Percentiles rank a stretch among this genome's conserved stretches.
These are phyloP conservation scores for Cryptus viduatorius DNA, from an alignment of 2,888 invertebrate species.

Conservation along the genomic window DNA sequence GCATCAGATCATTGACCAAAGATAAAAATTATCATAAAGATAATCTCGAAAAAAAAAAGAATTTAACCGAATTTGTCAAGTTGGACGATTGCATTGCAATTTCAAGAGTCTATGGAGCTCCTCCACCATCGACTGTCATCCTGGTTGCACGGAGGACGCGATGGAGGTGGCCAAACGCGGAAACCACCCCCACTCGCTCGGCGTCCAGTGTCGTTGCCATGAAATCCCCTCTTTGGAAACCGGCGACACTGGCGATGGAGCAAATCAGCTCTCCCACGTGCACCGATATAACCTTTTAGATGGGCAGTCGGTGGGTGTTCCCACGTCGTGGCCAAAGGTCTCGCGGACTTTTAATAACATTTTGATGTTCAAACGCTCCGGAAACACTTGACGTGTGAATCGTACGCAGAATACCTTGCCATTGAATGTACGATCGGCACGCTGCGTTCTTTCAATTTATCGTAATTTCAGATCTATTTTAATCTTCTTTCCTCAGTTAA, in stretches of 20 bases:
- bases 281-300: slow-evolving; percentile 56
- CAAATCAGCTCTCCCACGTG: slow-evolving; percentile 6
- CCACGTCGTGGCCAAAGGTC: slow-evolving; percentile 73
- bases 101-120: slow-evolving; percentile 66
- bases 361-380: slow-evolving; percentile 76
- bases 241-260: slow-evolving; percentile 29
- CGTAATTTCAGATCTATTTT: background rate
- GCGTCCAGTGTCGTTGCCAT: slow-evolving; percentile 38
- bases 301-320: slow-evolving; percentile 58
- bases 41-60: background rate
- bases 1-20: background rate
- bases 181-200: slow-evolving; percentile 78
- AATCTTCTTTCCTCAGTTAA: background rate
- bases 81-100: slow-evolving; percentile 15
- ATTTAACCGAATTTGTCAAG: background rate
- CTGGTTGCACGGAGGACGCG: slow-evolving; percentile 79
- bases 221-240: slow-evolving; percentile 71
- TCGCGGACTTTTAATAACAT: slow-evolving; percentile 74
- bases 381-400: slow-evolving; percentile 75
- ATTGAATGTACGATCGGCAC: background rate
- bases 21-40: background rate
- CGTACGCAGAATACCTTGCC: slow-evolving; percentile 54
- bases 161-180: slow-evolving; percentile 81
- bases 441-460: background rate
- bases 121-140: slow-evolving; percentile 80